Percentiles rank a stretch among this genome's conserved stretches.
phyloP scores from a whole-genome alignment of 2,113 vertebrate genomes.

The Misgurnus anguillicaudatus region DNA sequence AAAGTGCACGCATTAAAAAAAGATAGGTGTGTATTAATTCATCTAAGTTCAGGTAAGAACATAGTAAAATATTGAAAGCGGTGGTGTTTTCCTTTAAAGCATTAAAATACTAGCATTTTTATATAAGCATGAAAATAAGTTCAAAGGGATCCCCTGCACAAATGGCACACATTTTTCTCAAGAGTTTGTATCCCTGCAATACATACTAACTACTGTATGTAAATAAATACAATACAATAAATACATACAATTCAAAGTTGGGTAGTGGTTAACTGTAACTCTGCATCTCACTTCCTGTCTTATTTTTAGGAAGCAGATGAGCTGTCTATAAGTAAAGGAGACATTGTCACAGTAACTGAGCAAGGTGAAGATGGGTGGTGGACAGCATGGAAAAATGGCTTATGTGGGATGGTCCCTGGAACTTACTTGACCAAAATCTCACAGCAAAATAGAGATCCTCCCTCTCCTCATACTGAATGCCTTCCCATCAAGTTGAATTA shows the following conservation, averaged over 20 bases:
- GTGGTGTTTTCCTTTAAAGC: too few species aligned
- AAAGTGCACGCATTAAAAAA: too few species aligned
- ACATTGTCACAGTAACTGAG: slow-evolving; percentile 77
- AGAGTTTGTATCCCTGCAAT: too few species aligned
- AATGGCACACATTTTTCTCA: too few species aligned
- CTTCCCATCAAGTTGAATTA: neutral
- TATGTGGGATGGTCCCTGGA: slow-evolving; percentile 85
- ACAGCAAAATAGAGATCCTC: slow-evolving; percentile 30
- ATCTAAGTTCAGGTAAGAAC: too few species aligned
- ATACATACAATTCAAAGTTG: neutral
- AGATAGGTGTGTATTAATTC: too few species aligned
- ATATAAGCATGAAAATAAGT: too few species aligned
- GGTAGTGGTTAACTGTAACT: neutral
- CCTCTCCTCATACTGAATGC: neutral
- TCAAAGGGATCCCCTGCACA: too few species aligned
- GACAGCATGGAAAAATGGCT: slow-evolving; percentile 80
- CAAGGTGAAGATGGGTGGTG: slow-evolving; percentile 90
- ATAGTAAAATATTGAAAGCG: too few species aligned
- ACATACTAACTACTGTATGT: too few species aligned
- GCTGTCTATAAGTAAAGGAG: slow-evolving; percentile 82
- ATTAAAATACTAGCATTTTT: too few species aligned
- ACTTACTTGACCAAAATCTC: slow-evolving; percentile 85
- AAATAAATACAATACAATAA: too few species aligned
- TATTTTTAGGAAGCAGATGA: slow-evolving; percentile 80
- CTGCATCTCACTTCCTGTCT: neutral